These are phyloP conservation scores for Upupa epops DNA, from an alignment of 2,113 vertebrate genomes.

Conservation along the genomic window DNA sequence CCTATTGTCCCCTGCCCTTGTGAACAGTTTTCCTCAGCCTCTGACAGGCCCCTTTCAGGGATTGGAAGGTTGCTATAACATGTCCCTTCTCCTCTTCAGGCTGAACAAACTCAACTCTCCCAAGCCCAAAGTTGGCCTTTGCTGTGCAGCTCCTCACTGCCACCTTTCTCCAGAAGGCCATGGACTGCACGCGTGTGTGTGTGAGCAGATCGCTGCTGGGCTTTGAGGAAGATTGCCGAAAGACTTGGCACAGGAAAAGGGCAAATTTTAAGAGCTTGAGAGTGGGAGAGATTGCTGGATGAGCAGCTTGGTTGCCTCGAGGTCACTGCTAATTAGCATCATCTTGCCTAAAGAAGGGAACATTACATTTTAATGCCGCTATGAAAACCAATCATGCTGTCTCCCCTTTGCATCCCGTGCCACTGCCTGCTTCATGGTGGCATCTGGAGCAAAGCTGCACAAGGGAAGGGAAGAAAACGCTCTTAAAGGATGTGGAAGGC, in stretches of 20 bases:
- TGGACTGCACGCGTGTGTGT: background rate
- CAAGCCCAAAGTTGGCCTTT: background rate
- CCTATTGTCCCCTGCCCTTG: too few relatives aligned
- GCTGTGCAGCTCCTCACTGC: background rate
- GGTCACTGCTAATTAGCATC: conserved; percentile 58
- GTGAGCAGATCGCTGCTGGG: background rate
- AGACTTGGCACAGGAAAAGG: conserved; percentile 37
- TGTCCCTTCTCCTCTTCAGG: too few relatives aligned
- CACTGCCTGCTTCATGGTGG: background rate
- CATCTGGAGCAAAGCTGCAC: conserved; percentile 21
- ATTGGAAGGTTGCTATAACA: too few relatives aligned
- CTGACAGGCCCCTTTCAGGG: too few relatives aligned
- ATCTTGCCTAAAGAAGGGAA: conserved; percentile 37
- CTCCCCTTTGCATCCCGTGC: background rate
- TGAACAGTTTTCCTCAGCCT: too few relatives aligned
- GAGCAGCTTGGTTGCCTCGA: conserved; percentile 44
- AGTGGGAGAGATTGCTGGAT: conserved; percentile 28
- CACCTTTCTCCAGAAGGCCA: background rate
- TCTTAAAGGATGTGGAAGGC: conserved; percentile 8
- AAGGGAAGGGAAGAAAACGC: background rate
- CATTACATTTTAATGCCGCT: conserved; percentile 24
- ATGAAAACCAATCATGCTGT: background rate
- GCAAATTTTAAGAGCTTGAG: conserved; percentile 52
- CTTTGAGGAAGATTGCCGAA: background rate
- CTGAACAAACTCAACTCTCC: too few relatives aligned